Evolutionary conservation across 1,140 invertebrate species (phyloP), one percentile per base, ranked within the genome.

Genomic region (Drosophila pachea): DNA sequence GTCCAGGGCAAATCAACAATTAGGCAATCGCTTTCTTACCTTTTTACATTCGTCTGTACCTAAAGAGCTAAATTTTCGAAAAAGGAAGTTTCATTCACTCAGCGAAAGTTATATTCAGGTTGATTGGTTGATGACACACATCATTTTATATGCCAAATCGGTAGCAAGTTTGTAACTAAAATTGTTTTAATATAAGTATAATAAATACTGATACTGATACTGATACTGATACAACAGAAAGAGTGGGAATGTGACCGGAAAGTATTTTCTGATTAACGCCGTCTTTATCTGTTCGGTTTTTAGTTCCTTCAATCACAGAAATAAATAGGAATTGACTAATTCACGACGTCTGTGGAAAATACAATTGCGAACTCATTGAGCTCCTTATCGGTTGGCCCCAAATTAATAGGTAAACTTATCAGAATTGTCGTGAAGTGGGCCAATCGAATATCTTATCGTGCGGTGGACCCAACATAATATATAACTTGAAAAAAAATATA

Each of bases 1-100:
- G n/a, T 43, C 14, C 40, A 22, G 22, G 22, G 22, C 22, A 22
- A 22, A 22, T 1, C 22, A 22, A 22, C 22, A 22, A 22, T 56
- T 7, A 69, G 55, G 43, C 56, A 70, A 47, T 62, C 79, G 79
- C 1, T 22, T 3, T 22, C 22, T 73, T 72, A 73, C 72, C 72
- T 75, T 78, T 55, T 65, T 31, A 0, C 5, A 42, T 5, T 1
- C 52, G 14, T 62, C 47, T 8, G 29, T 33, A 36, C 11, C 45
- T 54, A 14, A 14, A 22, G 16, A 7, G 12, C n/a, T 49, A 43
- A 82, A 53, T 29, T 16, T 67, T 43, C 59, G 55, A 55, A 43
- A 60, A 67, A 48, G 48, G 49, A 5, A 50, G 45, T 38, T 53
- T 53, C 55, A 73, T 32, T 70, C 59, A 69, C 60, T 66, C 47